Percentiles rank a stretch among this genome's conserved stretches.
phyloP scores from a whole-genome alignment of 2,797 vertebrate species.

The Lerista edwardsae region DNA sequence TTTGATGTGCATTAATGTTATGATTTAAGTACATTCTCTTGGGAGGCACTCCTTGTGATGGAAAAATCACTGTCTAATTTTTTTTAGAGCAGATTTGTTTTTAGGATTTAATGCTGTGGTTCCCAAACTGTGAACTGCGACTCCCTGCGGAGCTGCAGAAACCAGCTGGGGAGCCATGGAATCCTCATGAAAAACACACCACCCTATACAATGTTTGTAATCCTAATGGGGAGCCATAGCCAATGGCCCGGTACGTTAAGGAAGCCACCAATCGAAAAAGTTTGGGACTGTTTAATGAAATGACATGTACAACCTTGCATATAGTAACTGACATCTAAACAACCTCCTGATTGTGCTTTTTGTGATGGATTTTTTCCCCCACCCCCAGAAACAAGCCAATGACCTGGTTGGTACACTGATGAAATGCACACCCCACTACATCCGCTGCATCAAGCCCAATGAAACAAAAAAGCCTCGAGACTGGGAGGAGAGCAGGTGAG shows the following conservation, averaged over 20 bases:
- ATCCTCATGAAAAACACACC: no score
- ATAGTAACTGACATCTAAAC: background rate
- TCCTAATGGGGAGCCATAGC: no score
- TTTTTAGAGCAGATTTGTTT: no score
- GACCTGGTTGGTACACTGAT: conserved; percentile 96
- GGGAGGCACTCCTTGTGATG: background rate
- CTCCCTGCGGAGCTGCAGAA: no score
- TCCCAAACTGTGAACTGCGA: no score
- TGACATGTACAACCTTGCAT: background rate
- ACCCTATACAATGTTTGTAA: no score
- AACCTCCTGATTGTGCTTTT: background rate
- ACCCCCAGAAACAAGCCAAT: conserved; percentile 96
- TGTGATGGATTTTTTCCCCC: background rate
- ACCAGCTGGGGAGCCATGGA: no score
- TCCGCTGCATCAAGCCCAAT: conserved; percentile 98
- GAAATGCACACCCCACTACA: conserved; percentile 98
- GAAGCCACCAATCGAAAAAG: no score
- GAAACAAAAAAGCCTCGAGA: conserved; percentile 96
- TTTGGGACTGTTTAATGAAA: background rate
- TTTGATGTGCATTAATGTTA: background rate
- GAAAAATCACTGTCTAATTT: background rate
- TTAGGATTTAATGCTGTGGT: no score
- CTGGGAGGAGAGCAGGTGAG: conserved; percentile 97
- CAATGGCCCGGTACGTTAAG: no score
- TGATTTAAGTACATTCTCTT: background rate